Evolutionary conservation across 2,797 vertebrate species (phyloP), one percentile per base, ranked within the genome.

Genomic region (Smutsia temminckii): DNA sequence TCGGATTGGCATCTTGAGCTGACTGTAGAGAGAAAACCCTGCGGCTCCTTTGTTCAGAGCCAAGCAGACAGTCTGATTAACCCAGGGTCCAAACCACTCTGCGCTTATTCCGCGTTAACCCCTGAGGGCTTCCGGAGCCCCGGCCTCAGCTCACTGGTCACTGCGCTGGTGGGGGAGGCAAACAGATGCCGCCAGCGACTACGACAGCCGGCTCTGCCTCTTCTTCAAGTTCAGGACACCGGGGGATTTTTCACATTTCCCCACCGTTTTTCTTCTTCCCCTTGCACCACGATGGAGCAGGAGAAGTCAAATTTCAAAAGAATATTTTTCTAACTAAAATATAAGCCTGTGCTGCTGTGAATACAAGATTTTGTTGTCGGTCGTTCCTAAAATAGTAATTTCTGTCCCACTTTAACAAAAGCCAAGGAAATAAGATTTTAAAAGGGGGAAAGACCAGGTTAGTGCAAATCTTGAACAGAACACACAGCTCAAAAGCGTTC

Each of bases 261-360:
- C 49, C 55, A 64, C 37, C 69, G 69, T 87, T 61, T 27, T 40
- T 40, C 42, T 40, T 40, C 42, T 88, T 87, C 20, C 27, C 79
- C 57, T 57, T 21, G 27, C 7, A 77, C 53, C 21, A 59, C 51
- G 6, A 2, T 42, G 25, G 37, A 84, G 51, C 63, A 91, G 12
- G 6, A 49, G 49, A 95, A 87, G 79, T 23, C 21, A 46, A 74
- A 85, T 96, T 91, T 94, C 86, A 72, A 94, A 93, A 77, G 42
- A 72, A 34, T 79, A 78, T 95, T 93, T 81, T 92, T 81, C 37
- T 32, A 90, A 83, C 23, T 92, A 88, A 46, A 93, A 85, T 51
- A 63, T 40, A 94, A 91, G 29, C 42, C 32, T 79, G n/a, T 40
- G 18, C 34, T 42, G 46, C 69, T 69, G 63, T 17, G 42, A 93